Conservation (phyloP, 2,113 vertebrate genomes). For the Numenius arquata region DNA sequence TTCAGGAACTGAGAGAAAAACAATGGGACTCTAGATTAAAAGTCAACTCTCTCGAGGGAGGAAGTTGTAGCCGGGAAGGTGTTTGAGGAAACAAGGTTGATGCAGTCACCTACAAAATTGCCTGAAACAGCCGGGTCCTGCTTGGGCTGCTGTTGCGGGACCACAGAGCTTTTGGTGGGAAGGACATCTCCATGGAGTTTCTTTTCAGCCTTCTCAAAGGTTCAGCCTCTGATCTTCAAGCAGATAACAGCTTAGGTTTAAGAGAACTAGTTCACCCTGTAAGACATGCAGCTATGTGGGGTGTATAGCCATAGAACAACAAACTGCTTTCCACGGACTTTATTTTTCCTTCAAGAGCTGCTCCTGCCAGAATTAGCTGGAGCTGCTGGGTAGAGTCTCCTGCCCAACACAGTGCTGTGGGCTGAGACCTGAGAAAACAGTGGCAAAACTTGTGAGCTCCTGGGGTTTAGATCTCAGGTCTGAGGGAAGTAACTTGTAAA, state of each 20-base stretch:
- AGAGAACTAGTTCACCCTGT: not conserved
- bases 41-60: not conserved
- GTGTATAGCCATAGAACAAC: not conserved
- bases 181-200: fast-evolving
- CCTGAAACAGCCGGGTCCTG: not conserved
- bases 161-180: not conserved
- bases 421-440: not conserved
- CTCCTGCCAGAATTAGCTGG: not conserved
- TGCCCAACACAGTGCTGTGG: not conserved
- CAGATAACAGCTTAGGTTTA: not conserved
- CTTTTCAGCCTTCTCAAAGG: not conserved
- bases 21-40: not conserved
- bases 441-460: not conserved
- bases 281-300: not conserved
- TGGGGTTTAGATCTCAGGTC: not conserved
- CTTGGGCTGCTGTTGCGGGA: not conserved
- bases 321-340: not conserved
- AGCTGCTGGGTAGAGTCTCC: not conserved
- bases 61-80: not conserved
- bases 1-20: slow-evolving; percentile 3
- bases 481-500: not conserved
- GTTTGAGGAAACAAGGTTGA: not conserved
- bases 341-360: not conserved
- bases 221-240: not conserved
- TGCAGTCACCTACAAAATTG: not conserved